phyloP scores from a whole-genome alignment of 2,113 vertebrate species.

The Rhombomys opimus region DNA sequence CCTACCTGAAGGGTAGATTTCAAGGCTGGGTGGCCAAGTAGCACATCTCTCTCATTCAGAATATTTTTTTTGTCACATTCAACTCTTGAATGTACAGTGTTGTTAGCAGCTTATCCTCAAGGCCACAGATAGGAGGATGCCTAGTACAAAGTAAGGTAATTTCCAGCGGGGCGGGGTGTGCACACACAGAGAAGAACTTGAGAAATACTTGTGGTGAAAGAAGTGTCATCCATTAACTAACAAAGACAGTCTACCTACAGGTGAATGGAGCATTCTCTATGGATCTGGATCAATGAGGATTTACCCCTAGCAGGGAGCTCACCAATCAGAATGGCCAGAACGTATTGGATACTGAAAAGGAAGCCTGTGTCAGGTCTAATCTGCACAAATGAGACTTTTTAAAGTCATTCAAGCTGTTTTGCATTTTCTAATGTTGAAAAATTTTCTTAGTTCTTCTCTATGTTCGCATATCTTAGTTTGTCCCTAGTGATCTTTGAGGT shows the following conservation, averaged over 20 bases:
- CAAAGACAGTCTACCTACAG: not conserved
- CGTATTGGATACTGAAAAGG: not conserved
- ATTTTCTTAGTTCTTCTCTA: not conserved
- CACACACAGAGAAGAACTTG: not conserved
- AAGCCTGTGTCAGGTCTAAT: not conserved
- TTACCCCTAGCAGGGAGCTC: not conserved
- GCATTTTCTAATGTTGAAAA: not conserved
- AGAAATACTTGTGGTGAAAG: not conserved
- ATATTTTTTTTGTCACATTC: not conserved
- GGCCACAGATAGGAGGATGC: not conserved
- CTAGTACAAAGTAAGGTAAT: not conserved
- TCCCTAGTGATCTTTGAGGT: slow-evolving; percentile 75
- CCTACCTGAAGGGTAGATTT: not conserved
- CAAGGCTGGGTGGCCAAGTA: not conserved
- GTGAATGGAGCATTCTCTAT: not conserved
- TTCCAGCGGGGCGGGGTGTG: not conserved
- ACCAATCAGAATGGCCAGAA: not conserved
- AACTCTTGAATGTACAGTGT: not conserved
- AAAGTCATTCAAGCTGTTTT: not conserved
- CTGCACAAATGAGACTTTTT: not conserved
- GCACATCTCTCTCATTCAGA: not conserved
- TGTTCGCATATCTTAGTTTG: slow-evolving; percentile 58
- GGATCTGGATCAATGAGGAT: not conserved
- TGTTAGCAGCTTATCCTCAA: not conserved
- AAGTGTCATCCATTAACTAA: not conserved